Conservation (phyloP, 2,888 invertebrate species). For the Syrista parreyssii region DNA sequence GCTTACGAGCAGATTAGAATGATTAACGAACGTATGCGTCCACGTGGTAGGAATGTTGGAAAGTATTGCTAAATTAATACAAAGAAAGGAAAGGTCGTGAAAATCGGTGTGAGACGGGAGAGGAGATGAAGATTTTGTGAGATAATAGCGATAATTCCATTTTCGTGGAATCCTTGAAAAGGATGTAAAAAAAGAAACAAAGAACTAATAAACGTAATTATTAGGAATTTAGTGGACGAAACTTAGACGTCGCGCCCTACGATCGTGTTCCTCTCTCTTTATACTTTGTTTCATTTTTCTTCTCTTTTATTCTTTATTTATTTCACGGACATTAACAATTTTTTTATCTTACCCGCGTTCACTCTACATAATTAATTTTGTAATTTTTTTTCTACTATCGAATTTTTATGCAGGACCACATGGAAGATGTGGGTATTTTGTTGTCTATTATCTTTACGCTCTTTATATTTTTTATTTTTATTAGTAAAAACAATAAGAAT, state of each 20-base stretch:
- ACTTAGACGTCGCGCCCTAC: constrained; percentile 20
- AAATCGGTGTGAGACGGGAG: background rate
- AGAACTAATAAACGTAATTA: constrained; percentile 32
- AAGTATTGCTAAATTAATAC: background rate
- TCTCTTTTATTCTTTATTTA: background rate
- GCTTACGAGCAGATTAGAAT: background rate
- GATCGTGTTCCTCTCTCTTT: background rate
- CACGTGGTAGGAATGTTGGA: background rate
- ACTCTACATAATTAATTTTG: background rate
- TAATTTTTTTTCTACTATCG: background rate
- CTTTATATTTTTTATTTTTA: background rate
- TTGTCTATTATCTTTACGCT: background rate
- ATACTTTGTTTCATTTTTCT: background rate
- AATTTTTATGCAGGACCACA: background rate
- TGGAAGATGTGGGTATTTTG: background rate
- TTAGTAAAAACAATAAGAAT: background rate
- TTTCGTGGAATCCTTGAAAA: constrained; percentile 51
- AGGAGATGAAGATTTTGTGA: background rate
- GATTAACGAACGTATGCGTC: background rate
- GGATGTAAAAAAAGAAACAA: constrained; percentile 51
- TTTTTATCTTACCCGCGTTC: background rate
- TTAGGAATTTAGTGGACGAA: constrained; percentile 24
- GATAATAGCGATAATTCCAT: background rate
- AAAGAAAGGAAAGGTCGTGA: background rate
- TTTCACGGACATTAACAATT: background rate